phyloP scores from a whole-genome alignment of 2,797 vertebrate genomes.

The Kryptopterus vitreolus region DNA sequence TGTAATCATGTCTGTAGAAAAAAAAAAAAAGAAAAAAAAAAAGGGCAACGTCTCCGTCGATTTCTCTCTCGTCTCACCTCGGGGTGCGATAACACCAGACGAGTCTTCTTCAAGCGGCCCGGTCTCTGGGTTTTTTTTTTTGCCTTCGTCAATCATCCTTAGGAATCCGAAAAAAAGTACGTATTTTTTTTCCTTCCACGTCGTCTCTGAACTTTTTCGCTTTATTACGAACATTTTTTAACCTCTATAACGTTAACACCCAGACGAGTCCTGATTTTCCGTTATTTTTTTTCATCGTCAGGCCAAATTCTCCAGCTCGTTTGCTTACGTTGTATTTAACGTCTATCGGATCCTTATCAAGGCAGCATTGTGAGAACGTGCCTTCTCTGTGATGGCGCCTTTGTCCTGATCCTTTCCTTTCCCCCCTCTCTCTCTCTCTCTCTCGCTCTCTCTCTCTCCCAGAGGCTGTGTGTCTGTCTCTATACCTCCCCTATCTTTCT shows the following conservation, averaged over 20 bases:
- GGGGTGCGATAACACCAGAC: conserved; percentile 11
- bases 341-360: conserved; percentile 11
- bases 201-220: not conserved
- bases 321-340: conserved; percentile 26
- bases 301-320: not conserved
- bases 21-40: no score
- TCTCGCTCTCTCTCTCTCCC: conserved; percentile 44
- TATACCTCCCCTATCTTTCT: conserved; percentile 63
- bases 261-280: not conserved
- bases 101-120: not conserved
- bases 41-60: not conserved
- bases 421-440: conserved; percentile 7
- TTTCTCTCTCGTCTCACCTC: conserved; percentile 22
- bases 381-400: conserved; percentile 44
- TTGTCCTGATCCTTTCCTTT: conserved; percentile 1
- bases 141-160: not conserved
- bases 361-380: conserved; percentile 3
- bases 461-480: conserved; percentile 44
- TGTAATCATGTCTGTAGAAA: conserved; percentile 11
- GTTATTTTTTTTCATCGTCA: not conserved
- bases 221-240: not conserved
- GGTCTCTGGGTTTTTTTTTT: conserved; percentile 15
- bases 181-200: not conserved
- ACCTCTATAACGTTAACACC: not conserved
- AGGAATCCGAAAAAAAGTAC: not conserved